These are phyloP conservation scores for Xenotilapia longispinis DNA, from an alignment of 2,113 vertebrate genomes.

Conservation along the genomic window DNA sequence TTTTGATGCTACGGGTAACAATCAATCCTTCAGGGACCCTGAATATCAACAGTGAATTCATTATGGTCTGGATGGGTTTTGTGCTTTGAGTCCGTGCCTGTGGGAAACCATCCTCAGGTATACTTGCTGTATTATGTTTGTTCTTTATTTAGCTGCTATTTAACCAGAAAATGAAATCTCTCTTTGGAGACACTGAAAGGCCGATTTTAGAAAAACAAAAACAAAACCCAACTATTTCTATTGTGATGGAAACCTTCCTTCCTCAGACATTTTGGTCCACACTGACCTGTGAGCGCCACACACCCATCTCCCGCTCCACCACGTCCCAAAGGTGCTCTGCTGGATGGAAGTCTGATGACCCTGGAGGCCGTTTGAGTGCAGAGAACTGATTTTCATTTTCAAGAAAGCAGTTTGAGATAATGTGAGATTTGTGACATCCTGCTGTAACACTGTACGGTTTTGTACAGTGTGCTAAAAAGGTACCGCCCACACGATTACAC, in stretches of 20 bases:
- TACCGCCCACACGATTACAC: neutral
- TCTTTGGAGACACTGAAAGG: neutral
- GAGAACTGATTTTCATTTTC: neutral
- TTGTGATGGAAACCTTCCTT: neutral
- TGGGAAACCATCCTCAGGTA: neutral
- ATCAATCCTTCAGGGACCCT: neutral
- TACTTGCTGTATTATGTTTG: neutral
- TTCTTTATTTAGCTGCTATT: neutral
- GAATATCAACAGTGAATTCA: neutral
- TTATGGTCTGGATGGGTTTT: neutral
- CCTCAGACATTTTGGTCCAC: neutral
- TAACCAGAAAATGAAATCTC: neutral
- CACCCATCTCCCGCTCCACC: neutral
- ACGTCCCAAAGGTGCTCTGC: neutral
- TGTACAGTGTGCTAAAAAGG: too few relatives aligned
- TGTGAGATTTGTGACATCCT: neutral
- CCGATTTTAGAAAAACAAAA: neutral
- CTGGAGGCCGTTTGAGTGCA: rapidly evolving
- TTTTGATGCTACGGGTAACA: neutral
- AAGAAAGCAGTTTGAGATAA: neutral
- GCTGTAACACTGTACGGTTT: too few relatives aligned
- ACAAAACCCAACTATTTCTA: neutral
- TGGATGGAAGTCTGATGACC: neutral
- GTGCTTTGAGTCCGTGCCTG: neutral
- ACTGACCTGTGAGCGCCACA: neutral